Base-by-base conservation (phyloP, 2,888 invertebrate genomes). In the Diplazon laetatorius region DNA sequence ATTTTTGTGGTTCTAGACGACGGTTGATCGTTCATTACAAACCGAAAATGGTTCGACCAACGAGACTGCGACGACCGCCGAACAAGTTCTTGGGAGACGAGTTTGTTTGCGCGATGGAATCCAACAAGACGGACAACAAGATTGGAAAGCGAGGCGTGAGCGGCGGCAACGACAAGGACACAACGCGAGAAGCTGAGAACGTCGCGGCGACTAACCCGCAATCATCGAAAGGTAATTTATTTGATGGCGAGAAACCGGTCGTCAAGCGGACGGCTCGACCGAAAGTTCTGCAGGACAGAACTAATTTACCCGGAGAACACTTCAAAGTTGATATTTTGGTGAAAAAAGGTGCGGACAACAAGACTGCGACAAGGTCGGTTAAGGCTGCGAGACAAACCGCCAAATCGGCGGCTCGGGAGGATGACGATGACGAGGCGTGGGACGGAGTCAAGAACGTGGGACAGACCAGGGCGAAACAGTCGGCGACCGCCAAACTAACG, bases 271-370 rank as follows among this genome's bases (percentile, higher is more conserved):
- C 9, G 14, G 39, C 69, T 12, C 63, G 39, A 74, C 65, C 71
- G 8, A 69, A 72, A 46, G 79, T 82, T 79, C 71, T 82, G 78
- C 81, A 76, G 65, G 82, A 82, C 80, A 81, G 81, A 79, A 82
- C 82, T n/a, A 82, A 82, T 66, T 65, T 82, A 52, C 70, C 60
- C 18, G 46, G 35, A 14, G 76, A 80, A 74, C 63, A 48, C 62
- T 46, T 77, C 42, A 82, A 82, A 75, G 57, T 66, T 78, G 71
- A 80, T 78, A 37, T 81, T 79, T 80, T 79, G 73, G 48, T 75
- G 63, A 82, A 79, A 80, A 79, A 82, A 82, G 81, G 79, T 79
- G 52, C 59, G 9, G 57, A 63, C 14, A 22, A 22, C 37, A n/a
- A 30, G 16, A 30, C 22, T 39, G 44, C 42, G 30, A 57, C 55